Evolutionary conservation across 2,888 invertebrate species (phyloP).

Genomic region (Drosophila anomalata): DNA sequence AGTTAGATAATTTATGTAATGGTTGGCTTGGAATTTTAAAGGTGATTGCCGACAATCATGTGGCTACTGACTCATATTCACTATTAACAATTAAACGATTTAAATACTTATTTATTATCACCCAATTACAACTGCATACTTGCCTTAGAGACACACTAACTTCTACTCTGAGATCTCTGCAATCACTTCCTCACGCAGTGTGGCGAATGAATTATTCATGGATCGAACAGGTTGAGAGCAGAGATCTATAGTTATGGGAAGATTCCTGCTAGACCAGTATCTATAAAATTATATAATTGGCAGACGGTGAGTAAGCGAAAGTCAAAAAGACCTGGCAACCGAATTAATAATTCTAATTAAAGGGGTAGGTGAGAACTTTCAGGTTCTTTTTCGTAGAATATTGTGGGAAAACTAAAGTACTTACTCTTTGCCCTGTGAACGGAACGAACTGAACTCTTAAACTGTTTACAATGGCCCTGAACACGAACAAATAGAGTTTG

Average conservation of each 20-base stretch:
- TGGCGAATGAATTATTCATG: slow-evolving; percentile 19
- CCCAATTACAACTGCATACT: slow-evolving; percentile 7
- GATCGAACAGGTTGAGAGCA: slow-evolving; percentile 9
- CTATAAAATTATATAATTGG: slow-evolving; percentile 5
- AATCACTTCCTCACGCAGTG: slow-evolving; percentile 11
- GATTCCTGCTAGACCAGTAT: slow-evolving; percentile 20
- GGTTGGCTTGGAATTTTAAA: not conserved
- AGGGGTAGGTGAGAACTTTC: not conserved
- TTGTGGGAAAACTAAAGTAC: slow-evolving; percentile 7
- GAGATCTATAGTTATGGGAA: slow-evolving; percentile 4
- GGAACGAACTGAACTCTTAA: slow-evolving; percentile 49
- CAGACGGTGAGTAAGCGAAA: slow-evolving; percentile 3
- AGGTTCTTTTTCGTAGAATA: not conserved
- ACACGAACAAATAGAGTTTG: slow-evolving; percentile 37
- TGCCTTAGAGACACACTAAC: not conserved
- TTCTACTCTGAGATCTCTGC: slow-evolving; percentile 5
- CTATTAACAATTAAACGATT: not conserved
- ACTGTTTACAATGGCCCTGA: slow-evolving; percentile 68
- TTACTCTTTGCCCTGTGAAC: slow-evolving; percentile 45
- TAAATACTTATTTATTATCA: not conserved
- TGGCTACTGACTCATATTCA: not conserved
- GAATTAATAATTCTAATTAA: not conserved
- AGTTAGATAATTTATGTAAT: not conserved
- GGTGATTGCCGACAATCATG: not conserved
- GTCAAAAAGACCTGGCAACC: not conserved